phyloP scores from a whole-genome alignment of 1,140 invertebrate species.

The Asbolus verrucosus region DNA sequence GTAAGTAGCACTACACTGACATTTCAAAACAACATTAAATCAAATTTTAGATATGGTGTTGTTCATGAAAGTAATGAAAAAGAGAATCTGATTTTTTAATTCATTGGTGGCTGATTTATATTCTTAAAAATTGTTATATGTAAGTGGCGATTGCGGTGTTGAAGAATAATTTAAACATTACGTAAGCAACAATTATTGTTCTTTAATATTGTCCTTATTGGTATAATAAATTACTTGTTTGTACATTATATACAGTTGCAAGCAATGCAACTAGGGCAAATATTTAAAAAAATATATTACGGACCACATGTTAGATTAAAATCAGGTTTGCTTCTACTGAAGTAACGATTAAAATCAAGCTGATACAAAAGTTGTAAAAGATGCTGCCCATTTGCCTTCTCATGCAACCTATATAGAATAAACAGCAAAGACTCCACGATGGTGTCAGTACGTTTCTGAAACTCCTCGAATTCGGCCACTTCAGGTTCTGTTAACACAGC shows the following conservation, averaged over 20 bases:
- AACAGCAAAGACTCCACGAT: conserved; percentile 72
- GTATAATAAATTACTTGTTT: neutral
- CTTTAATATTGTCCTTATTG: too few species aligned
- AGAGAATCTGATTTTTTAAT: conserved; percentile 56
- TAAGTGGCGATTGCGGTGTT: neutral
- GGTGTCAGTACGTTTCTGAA: conserved; percentile 68
- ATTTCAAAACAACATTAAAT: conserved; percentile 43
- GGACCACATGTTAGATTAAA: conserved; percentile 20
- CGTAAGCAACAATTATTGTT: neutral
- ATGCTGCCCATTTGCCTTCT: conserved; percentile 75
- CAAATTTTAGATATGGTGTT: conserved; percentile 83
- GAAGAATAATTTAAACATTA: too few species aligned
- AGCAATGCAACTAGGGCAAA: neutral
- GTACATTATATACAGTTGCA: conserved; percentile 20
- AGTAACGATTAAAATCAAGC: conserved; percentile 83
- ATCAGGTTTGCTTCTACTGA: conserved; percentile 66
- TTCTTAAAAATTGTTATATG: neutral
- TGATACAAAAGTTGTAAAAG: conserved; percentile 77
- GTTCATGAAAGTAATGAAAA: conserved; percentile 81
- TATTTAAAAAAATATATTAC: neutral
- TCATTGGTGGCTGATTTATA: neutral
- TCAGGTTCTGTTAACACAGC: conserved; percentile 67
- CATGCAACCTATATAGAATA: conserved; percentile 72
- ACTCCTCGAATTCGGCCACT: conserved; percentile 56
- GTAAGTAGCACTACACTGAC: conserved; percentile 68